phyloP scores from a whole-genome alignment of 2,797 vertebrate genomes.

The Sebastes aleutianus region DNA sequence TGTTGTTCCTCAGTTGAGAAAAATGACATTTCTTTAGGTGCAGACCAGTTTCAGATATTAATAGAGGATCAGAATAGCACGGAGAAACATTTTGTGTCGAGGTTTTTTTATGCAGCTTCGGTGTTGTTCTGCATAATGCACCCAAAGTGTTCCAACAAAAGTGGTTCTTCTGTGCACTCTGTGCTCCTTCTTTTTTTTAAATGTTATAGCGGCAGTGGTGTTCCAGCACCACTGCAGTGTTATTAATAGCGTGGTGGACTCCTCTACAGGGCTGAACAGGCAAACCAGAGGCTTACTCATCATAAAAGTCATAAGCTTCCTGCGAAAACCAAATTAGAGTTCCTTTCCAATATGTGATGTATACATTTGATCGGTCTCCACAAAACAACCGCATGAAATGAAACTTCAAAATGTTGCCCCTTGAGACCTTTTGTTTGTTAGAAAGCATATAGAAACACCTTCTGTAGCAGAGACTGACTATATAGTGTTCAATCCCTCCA shows the following conservation, averaged over 20 bases:
- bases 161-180: constrained; percentile 46
- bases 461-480: neutral
- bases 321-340: constrained; percentile 18
- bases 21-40: neutral
- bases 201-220: constrained; percentile 55
- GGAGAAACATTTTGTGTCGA: constrained; percentile 6
- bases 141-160: constrained; percentile 50
- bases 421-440: neutral
- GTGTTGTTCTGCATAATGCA: constrained; percentile 57
- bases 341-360: constrained; percentile 3
- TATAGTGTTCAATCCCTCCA: neutral
- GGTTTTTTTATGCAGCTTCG: constrained; percentile 46
- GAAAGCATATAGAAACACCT: neutral
- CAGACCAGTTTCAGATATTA: neutral
- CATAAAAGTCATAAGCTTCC: constrained; percentile 43
- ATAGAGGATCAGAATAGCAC: constrained; percentile 32
- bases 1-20: neutral
- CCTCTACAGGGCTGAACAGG: constrained; percentile 50
- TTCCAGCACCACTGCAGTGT: constrained; percentile 60
- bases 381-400: neutral
- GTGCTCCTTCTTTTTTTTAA: constrained; percentile 44
- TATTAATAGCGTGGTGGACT: constrained; percentile 64
- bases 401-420: neutral
- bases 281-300: constrained; percentile 60
- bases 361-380: neutral